phyloP scores from a whole-genome alignment of 2,113 vertebrate genomes.

The Nothobranchius furzeri region DNA sequence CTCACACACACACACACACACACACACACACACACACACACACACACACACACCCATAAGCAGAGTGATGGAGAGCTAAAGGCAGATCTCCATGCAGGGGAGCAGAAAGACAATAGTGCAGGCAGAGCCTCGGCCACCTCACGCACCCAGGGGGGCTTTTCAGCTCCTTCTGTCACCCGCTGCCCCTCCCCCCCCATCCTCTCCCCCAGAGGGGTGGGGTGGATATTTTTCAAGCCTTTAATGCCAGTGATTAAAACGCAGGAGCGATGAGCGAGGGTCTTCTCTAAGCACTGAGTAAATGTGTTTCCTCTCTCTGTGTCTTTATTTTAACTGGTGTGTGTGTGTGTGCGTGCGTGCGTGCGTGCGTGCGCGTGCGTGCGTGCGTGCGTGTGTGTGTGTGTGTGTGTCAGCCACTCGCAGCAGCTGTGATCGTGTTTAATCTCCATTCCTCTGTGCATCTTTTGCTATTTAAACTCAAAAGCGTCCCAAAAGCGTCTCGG shows the following conservation, averaged over 20 bases:
- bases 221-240: conserved; percentile 60
- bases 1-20: not conserved
- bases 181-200: conserved; percentile 1
- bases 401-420: not conserved
- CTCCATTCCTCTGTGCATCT: conserved; percentile 4
- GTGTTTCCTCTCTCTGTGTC: conserved; percentile 6
- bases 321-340: not conserved
- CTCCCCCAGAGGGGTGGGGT: not conserved
- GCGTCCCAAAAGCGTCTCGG: no score
- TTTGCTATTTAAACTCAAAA: not conserved
- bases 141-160: conserved; percentile 26
- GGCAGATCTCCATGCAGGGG: conserved; percentile 42
- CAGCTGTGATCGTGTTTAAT: conserved; percentile 37
- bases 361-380: no score
- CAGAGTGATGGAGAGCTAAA: not conserved
- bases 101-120: conserved; percentile 44
- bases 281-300: conserved; percentile 28
- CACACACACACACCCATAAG: not conserved
- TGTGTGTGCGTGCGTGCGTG: no score
- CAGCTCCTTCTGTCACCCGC: not conserved
- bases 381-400: no score
- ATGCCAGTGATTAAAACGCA: conserved; percentile 57
- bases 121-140: conserved; percentile 40
- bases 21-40: not conserved
- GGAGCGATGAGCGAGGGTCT: conserved; percentile 45